A percentile compares a stretch with the other conserved stretches of the same genome.
Conservation (phyloP, 2,113 vertebrate species). For the Chaetodon trifascialis region DNA sequence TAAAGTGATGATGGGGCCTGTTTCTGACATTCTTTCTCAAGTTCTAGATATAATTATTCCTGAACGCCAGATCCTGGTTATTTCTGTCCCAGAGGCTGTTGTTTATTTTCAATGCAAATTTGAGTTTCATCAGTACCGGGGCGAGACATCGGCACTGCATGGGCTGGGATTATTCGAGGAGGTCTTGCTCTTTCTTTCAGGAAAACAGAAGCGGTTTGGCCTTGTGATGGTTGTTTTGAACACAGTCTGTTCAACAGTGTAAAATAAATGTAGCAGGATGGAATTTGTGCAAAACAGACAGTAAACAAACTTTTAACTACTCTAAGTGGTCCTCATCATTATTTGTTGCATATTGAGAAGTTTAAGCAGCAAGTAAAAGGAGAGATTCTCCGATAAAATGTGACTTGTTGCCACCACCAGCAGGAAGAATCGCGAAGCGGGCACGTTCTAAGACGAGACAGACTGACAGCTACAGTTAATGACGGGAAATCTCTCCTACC, state of each 20-base stretch:
- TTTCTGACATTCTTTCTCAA: not conserved
- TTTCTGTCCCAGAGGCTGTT: constrained; percentile 5
- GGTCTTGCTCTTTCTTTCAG: not conserved
- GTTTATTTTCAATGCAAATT: constrained; percentile 17
- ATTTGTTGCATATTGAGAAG: constrained; percentile 15
- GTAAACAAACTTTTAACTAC: not conserved
- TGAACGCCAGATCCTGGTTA: not conserved
- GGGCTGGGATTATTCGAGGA: not conserved
- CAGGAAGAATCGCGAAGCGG: constrained; percentile 26
- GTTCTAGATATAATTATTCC: not conserved
- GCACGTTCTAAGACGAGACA: constrained; percentile 51
- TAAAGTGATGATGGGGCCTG: not conserved
- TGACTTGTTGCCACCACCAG: constrained; percentile 17
- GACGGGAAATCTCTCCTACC: constrained; percentile 76
- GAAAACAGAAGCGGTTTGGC: not conserved
- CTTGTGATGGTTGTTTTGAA: constrained; percentile 7
- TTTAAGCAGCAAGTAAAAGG: constrained; percentile 27
- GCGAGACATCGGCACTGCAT: not conserved
- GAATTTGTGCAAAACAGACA: constrained; percentile 4
- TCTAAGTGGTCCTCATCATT: not conserved
- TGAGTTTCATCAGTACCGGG: constrained; percentile 11
- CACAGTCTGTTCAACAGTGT: not conserved
- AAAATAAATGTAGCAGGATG: not conserved
- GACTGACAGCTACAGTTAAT: constrained; percentile 78
- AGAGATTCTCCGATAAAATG: constrained; percentile 1